Evolutionary conservation across 2,888 invertebrate genomes (phyloP).

Genomic region (Brenthis daphne): DNA sequence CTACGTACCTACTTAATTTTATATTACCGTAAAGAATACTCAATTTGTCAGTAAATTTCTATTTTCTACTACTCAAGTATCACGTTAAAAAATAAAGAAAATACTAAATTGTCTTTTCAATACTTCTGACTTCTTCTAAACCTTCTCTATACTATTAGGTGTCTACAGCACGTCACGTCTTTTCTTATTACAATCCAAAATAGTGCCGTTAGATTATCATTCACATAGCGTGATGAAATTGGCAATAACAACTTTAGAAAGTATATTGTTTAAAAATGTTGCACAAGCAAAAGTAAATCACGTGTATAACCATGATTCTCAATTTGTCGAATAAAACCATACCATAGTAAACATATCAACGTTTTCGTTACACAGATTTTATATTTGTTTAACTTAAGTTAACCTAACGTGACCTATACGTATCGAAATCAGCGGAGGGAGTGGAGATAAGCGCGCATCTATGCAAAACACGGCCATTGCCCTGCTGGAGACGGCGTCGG

Average conservation of each 20-base stretch:
- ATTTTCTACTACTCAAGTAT: not conserved
- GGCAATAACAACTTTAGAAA: constrained; percentile 8
- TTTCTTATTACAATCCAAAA: constrained; percentile 6
- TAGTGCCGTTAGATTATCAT: constrained; percentile 22
- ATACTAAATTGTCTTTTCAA: not conserved
- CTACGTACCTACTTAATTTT: not conserved
- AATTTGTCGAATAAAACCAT: constrained; percentile 56
- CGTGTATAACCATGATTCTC: constrained; percentile 3
- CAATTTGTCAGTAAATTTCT: not conserved
- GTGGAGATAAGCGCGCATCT: constrained; percentile 64
- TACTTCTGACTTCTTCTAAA: not conserved
- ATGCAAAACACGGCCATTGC: constrained; percentile 80
- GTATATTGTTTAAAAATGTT: constrained; percentile 9
- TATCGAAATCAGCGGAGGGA: constrained; percentile 55
- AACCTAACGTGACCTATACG: constrained; percentile 47
- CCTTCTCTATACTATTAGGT: not conserved
- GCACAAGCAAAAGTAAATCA: constrained; percentile 10
- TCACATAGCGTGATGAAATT: constrained; percentile 20
- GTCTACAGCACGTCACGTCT: constrained; percentile 1
- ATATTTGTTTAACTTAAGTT: constrained; percentile 47
- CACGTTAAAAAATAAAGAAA: too few species aligned
- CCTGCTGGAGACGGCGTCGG: constrained; percentile 73
- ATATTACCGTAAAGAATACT: too few species aligned
- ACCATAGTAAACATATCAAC: constrained; percentile 60
- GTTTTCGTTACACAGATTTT: constrained; percentile 41